These are phyloP conservation scores for Drosophila pullipes DNA, from an alignment of 2,888 invertebrate genomes.

Conservation along the genomic window DNA sequence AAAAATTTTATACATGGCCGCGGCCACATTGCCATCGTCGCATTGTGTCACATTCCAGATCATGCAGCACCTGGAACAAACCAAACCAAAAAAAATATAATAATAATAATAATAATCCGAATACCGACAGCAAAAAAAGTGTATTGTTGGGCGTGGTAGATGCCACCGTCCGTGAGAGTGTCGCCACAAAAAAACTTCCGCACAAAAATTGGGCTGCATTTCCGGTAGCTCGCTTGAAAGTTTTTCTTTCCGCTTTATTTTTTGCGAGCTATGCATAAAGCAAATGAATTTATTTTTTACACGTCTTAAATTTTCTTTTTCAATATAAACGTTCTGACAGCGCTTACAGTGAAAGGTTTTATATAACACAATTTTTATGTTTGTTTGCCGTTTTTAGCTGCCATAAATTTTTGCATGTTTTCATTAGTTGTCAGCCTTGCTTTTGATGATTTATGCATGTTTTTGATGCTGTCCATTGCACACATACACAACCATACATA, in stretches of 20 bases:
- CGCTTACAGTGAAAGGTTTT: slow-evolving; percentile 23
- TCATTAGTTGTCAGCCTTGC: slow-evolving; percentile 78
- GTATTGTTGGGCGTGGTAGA: slow-evolving; percentile 18
- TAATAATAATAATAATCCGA: neutral
- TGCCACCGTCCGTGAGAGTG: slow-evolving; percentile 60
- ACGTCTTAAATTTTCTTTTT: slow-evolving; percentile 55
- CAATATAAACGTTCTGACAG: slow-evolving; percentile 68
- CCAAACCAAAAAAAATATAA: neutral
- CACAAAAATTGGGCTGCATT: slow-evolving; percentile 76
- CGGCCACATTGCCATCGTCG: slow-evolving; percentile 65
- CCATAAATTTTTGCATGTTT: slow-evolving; percentile 79
- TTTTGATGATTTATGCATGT: slow-evolving; percentile 80
- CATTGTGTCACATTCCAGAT: slow-evolving; percentile 73
- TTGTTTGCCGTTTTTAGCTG: slow-evolving; percentile 49
- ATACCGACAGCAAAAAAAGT: neutral
- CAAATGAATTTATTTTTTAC: slow-evolving; percentile 72
- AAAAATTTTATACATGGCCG: slow-evolving; percentile 79
- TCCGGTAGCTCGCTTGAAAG: slow-evolving; percentile 40
- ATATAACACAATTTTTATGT: slow-evolving; percentile 30
- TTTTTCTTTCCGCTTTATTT: slow-evolving; percentile 42
- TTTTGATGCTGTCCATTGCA: slow-evolving; percentile 61
- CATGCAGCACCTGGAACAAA: slow-evolving; percentile 40
- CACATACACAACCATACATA: slow-evolving; percentile 5
- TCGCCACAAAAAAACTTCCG: slow-evolving; percentile 78
- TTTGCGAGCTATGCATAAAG: slow-evolving; percentile 63